Conservation (phyloP, 2,113 vertebrate genomes). For the Strix aluco region DNA sequence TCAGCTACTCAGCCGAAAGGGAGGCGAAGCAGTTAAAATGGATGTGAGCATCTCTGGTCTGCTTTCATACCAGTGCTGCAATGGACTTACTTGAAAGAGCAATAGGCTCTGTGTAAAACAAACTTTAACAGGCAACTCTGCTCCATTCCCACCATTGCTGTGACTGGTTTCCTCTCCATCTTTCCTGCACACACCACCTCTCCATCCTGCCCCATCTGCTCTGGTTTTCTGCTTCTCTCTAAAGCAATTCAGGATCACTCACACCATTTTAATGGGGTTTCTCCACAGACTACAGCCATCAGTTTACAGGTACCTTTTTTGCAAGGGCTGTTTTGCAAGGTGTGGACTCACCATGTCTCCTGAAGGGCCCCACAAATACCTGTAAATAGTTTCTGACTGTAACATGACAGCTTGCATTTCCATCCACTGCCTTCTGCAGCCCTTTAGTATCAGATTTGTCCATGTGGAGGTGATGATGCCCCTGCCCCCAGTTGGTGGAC, state of each 20-base stretch:
- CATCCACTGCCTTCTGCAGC: background rate
- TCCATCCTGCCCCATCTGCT: background rate
- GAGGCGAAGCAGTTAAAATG: background rate
- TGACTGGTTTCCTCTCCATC: background rate
- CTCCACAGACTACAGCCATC: background rate
- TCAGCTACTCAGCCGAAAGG: background rate
- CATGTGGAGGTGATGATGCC: background rate
- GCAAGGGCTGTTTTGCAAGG: background rate
- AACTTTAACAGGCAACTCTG: background rate
- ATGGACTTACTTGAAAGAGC: background rate
- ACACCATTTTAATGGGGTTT: background rate
- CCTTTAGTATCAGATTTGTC: background rate
- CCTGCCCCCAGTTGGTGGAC: accelerated
- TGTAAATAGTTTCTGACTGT: background rate
- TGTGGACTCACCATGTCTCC: background rate
- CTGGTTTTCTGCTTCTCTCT: background rate
- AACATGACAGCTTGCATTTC: background rate
- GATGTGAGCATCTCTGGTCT: background rate
- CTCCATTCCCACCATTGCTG: background rate
- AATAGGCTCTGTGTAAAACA: background rate
- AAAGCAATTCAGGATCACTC: background rate
- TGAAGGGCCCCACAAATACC: background rate
- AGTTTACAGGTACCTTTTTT: background rate
- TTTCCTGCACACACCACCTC: background rate
- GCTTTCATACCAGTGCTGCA: background rate